Conservation (phyloP, 2,888 invertebrate genomes). For the Blastobasis lacticolella region DNA sequence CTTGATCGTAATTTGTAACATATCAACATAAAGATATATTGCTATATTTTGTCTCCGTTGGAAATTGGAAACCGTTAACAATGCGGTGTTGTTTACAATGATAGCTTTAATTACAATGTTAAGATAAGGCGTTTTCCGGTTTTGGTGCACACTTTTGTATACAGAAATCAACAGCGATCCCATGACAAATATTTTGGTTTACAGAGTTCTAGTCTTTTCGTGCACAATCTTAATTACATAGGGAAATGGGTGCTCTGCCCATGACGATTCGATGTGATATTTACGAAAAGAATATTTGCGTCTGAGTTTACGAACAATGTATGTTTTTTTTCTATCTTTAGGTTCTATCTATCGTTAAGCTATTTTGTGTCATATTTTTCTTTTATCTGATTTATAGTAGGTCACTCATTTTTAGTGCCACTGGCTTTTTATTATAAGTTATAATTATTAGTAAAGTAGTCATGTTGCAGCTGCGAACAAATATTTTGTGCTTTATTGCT, state of each 20-base stretch:
- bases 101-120: constrained; percentile 55
- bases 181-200: constrained; percentile 52
- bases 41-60: constrained; percentile 10
- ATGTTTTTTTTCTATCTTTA: constrained; percentile 27
- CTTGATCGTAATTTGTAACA: constrained; percentile 15
- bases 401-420: constrained; percentile 63
- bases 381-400: constrained; percentile 41
- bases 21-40: constrained; percentile 23
- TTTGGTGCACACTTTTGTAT: constrained; percentile 12
- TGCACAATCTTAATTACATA: constrained; percentile 56
- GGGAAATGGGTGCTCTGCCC: constrained; percentile 61
- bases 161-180: constrained; percentile 35
- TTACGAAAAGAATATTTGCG: constrained; percentile 43
- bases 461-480: constrained; percentile 70
- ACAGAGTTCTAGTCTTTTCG: constrained; percentile 65
- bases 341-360: constrained; percentile 44
- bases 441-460: constrained; percentile 43
- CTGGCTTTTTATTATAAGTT: constrained; percentile 59
- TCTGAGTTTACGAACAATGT: constrained; percentile 37
- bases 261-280: constrained; percentile 60
- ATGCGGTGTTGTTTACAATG: constrained; percentile 35
- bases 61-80: constrained; percentile 14
- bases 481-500: constrained; percentile 69
- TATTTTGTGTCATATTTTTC: constrained; percentile 67
- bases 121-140: constrained; percentile 21